These are phyloP conservation scores for Chrysoperla carnea DNA, from an alignment of 1,140 invertebrate genomes.

Conservation along the genomic window DNA sequence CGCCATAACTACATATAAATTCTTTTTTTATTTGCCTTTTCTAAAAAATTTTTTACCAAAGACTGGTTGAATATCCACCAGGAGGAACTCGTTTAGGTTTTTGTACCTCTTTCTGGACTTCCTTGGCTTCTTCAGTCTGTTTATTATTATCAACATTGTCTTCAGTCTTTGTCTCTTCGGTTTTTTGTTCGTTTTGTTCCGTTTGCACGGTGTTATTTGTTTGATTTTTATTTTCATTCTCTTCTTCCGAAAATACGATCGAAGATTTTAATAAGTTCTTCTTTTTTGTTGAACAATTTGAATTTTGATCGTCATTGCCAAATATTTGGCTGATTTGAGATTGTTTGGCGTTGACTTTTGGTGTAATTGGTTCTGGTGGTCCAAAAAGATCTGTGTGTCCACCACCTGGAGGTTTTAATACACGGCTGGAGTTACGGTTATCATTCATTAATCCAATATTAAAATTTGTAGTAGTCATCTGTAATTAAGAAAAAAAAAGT, in stretches of 20 bases:
- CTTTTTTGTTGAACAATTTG: not conserved
- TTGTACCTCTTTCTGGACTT: too few relatives aligned
- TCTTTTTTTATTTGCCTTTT: too few relatives aligned
- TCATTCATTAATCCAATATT: constrained; percentile 11
- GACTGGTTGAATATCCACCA: constrained; percentile 15
- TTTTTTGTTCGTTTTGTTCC: not conserved
- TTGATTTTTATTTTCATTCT: not conserved
- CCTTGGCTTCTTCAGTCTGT: not conserved
- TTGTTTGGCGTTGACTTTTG: not conserved
- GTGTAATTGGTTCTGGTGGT: not conserved
- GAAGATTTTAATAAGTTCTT: not conserved
- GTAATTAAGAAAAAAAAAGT: not conserved
- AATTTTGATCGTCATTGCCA: not conserved
- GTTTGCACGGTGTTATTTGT: not conserved
- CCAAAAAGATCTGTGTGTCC: constrained; percentile 20
- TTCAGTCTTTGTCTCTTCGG: not conserved
- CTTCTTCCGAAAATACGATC: not conserved
- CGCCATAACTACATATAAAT: too few relatives aligned
- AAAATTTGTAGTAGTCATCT: constrained; percentile 13
- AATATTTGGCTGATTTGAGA: not conserved
- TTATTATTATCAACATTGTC: not conserved
- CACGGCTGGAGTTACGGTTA: constrained; percentile 16
- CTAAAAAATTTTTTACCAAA: constrained; percentile 17
- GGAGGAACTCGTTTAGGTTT: constrained; percentile 13
- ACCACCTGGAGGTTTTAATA: constrained; percentile 20